phyloP scores from a whole-genome alignment of 2,113 vertebrate species.

The Paramormyrops kingsleyae region DNA sequence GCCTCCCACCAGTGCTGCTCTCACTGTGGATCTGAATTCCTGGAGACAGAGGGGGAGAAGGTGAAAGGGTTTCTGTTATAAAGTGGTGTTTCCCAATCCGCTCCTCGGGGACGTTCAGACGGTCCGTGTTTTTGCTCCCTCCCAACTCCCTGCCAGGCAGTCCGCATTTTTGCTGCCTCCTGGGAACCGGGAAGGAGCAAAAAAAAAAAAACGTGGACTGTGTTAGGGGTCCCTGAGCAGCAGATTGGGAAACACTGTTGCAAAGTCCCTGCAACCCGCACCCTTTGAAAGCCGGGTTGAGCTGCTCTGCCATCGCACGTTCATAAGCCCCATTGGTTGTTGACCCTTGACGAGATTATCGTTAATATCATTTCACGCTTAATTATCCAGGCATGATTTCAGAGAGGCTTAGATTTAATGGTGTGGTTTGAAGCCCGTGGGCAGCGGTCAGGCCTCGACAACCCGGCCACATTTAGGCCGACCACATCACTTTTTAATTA shows the following conservation, averaged over 20 bases:
- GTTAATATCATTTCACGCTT: slow-evolving; percentile 32
- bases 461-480: background rate
- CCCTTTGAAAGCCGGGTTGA: background rate
- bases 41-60: background rate
- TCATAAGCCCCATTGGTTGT: slow-evolving; percentile 23
- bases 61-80: background rate
- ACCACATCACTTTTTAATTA: slow-evolving; percentile 36
- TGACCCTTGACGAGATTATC: slow-evolving; percentile 33
- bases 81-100: background rate
- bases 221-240: background rate
- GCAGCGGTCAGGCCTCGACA: background rate
- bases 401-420: slow-evolving; percentile 22
- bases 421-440: slow-evolving; percentile 8
- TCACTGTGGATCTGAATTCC: too few relatives aligned
- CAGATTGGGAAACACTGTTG: background rate
- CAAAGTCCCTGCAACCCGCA: background rate
- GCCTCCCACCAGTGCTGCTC: background rate
- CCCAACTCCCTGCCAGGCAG: background rate
- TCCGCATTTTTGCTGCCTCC: background rate
- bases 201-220: background rate
- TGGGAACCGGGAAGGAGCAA: background rate
- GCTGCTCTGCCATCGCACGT: slow-evolving; percentile 26
- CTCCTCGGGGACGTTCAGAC: background rate
- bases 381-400: slow-evolving; percentile 18
- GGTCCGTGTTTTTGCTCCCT: background rate